Evolutionary conservation across 2,797 vertebrate genomes (phyloP), one percentile per base, ranked within the genome.

Genomic region (Chaenodraco wilsoni): DNA sequence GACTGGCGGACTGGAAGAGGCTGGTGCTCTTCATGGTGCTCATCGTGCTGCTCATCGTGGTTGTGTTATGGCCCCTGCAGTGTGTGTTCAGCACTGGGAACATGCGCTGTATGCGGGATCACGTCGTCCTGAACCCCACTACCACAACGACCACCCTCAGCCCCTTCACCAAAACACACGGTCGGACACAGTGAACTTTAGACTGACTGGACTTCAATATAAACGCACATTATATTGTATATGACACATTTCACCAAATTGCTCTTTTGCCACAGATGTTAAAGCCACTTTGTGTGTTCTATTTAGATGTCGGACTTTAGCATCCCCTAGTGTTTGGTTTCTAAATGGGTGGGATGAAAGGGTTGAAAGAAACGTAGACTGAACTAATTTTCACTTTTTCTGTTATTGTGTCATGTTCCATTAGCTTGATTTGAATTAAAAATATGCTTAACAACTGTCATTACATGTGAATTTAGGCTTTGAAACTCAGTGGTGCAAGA

Each of bases 1-100:
- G 91, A 19, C 44, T 94, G 72, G 79, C 91, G 0, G 95, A 97
- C 86, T 99, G 97, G 96, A 97, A 95, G 60, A 95, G 96, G 31
- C 68, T 97, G 37, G 13, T 95, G 0, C 92, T 98, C 17, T 93
- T 98, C 49, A 49, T 95, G 0, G 67, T 93, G 0, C 75, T 99
- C 41, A 84, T 97, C 76, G 71, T 96, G 43, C 82, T 97, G 75
- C 91, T 99, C 0, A 81, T 96, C 44, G 94, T 95, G 1, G 87
- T 98, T 9, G 93, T 97, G 44, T 83, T 99, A 49, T 99, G 97
- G 98, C 98, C 98, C 0, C 92, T 98, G 67, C 97, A 98, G 87
- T 99, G 98, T 0, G 93, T 96, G 0, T 89, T 98, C 59, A 95
- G 88, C 87, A 97, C 96, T 0, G 96, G 96, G 3, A 97, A 92